Evolutionary conservation across 37 sponge, comb jelly and placozoan genomes (phyloP).

Genomic region (Tethya wilhelma): DNA sequence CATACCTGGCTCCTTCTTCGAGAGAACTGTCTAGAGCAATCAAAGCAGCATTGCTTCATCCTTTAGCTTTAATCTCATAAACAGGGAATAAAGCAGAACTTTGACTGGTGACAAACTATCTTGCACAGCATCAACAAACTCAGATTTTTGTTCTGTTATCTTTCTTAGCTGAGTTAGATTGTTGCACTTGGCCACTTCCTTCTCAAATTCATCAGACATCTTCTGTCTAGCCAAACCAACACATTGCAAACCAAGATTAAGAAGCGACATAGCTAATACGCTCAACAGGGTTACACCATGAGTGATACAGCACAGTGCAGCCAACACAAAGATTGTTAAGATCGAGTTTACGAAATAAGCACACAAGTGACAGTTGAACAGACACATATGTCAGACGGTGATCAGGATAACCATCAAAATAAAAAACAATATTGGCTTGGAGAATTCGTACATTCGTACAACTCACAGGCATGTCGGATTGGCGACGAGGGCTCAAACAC

Average conservation of each 20-base stretch:
- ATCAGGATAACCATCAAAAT: constrained; percentile 67
- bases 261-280: constrained; percentile 65
- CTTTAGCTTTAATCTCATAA: constrained; percentile 30
- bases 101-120: constrained; percentile 42
- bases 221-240: constrained; percentile 51
- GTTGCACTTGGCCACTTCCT: constrained; percentile 28
- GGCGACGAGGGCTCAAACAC: constrained; percentile 55
- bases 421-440: constrained; percentile 41
- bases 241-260: constrained; percentile 63
- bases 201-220: constrained; percentile 43
- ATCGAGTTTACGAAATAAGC: constrained; percentile 37
- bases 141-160: constrained; percentile 19
- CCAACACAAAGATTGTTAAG: constrained; percentile 46
- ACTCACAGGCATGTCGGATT: constrained; percentile 36
- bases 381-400: constrained; percentile 51
- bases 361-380: constrained; percentile 51
- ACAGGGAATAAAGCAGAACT: constrained; percentile 14
- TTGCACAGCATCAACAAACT: constrained; percentile 2
- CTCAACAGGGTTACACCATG: constrained; percentile 52
- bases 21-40: constrained; percentile 11
- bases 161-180: constrained; percentile 41
- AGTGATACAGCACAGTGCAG: constrained; percentile 61
- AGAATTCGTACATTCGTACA: no score
- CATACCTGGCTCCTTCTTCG: not conserved
- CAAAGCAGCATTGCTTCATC: constrained; percentile 5